Evolutionary conservation across 2,113 vertebrate species (phyloP).

Genomic region (Cromileptes altivelis): DNA sequence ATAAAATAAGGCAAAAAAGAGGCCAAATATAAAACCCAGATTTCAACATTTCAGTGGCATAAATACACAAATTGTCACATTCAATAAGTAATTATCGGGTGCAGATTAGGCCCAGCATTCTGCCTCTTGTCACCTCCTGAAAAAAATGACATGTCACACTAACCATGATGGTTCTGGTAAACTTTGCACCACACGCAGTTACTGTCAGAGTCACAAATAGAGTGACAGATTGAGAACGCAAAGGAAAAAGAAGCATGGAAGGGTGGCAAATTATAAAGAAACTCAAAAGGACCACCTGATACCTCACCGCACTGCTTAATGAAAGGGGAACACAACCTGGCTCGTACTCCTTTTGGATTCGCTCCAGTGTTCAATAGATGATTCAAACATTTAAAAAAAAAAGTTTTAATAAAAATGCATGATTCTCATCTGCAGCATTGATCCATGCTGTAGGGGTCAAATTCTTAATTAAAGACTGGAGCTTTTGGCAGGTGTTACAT

Average conservation of each 20-base stretch:
- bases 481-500: conserved; percentile 38
- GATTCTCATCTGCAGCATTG: conserved; percentile 59
- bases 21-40: neutral
- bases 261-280: neutral
- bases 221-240: neutral
- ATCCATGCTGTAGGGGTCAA: conserved; percentile 42
- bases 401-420: conserved; percentile 39
- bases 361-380: conserved; percentile 19
- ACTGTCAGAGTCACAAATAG: neutral
- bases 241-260: neutral
- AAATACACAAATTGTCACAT: neutral
- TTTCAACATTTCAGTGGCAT: neutral
- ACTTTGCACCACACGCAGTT: neutral
- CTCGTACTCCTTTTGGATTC: conserved; percentile 4
- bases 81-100: neutral
- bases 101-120: neutral
- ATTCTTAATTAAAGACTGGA: conserved; percentile 46
- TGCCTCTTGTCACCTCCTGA: neutral
- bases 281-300: neutral
- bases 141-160: neutral
- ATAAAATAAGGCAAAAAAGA: neutral
- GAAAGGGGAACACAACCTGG: neutral
- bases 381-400: neutral
- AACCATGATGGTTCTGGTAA: neutral
- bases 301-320: neutral